A percentile compares a stretch with the other conserved stretches of the same genome.
Conservation (phyloP, 2,797 vertebrate genomes). For the Thripadectes ignobilis region DNA sequence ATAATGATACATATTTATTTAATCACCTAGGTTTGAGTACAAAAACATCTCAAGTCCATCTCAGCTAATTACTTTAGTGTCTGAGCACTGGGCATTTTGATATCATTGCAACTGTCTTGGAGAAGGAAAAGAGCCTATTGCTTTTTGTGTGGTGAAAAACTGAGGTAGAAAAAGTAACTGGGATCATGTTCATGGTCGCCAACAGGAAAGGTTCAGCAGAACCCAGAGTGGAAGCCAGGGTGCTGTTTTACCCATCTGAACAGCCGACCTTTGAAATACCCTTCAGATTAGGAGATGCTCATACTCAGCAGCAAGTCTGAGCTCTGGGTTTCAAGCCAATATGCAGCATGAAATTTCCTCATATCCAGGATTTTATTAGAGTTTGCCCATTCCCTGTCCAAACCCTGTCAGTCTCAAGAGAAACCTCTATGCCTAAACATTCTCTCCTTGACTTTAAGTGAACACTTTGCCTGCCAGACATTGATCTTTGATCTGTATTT, state of each 20-base stretch:
- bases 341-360: neutral
- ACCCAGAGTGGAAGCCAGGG: neutral
- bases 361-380: neutral
- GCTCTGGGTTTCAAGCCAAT: neutral
- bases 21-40: neutral
- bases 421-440: neutral
- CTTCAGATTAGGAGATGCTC: neutral
- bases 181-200: neutral
- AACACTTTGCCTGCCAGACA: slow-evolving; percentile 32
- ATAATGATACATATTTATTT: neutral
- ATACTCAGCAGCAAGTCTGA: neutral
- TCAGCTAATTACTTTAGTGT: neutral
- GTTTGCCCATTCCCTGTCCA: neutral
- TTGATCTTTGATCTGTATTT: slow-evolving; percentile 45
- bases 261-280: neutral
- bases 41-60: neutral
- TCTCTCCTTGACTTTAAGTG: slow-evolving; percentile 6
- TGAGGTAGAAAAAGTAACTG: neutral
- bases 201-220: neutral
- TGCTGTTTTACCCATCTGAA: neutral
- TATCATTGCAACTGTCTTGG: neutral
- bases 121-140: neutral
- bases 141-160: neutral
- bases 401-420: neutral
- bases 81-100: neutral